These are phyloP conservation scores for Pachyseris speciosa DNA, from an alignment of 64 coral and sea anemone genomes.

Conservation along the genomic window DNA sequence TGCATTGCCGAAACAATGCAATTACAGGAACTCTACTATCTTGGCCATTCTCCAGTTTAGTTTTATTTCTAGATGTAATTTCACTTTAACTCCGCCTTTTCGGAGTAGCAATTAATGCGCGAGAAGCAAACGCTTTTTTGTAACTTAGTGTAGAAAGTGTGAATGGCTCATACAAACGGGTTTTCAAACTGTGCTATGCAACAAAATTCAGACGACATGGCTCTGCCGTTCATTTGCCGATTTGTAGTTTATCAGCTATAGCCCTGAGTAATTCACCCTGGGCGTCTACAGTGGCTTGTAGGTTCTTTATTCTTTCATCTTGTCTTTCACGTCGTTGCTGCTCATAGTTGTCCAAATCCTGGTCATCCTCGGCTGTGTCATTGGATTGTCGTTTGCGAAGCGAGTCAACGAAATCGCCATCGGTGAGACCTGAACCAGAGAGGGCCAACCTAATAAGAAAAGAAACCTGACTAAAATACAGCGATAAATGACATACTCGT, in stretches of 20 bases:
- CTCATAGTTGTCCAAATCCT: not conserved
- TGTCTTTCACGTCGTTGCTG: constrained; percentile 1
- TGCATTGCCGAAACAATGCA: too few relatives aligned
- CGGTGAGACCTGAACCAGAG: constrained; percentile 26
- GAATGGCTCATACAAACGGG: too few relatives aligned
- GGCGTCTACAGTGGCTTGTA: constrained; percentile 64
- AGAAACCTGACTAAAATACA: not conserved
- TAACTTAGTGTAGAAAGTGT: too few relatives aligned
- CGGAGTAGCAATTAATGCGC: too few relatives aligned
- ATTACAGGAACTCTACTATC: too few relatives aligned
- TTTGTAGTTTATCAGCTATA: constrained; percentile 49
- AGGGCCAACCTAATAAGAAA: constrained; percentile 25
- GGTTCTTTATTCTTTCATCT: constrained; percentile 38
- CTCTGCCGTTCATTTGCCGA: not conserved
- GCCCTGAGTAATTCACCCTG: constrained; percentile 59
- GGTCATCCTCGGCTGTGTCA: not conserved
- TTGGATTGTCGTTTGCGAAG: not conserved
- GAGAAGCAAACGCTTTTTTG: too few relatives aligned
- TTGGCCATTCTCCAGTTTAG: too few relatives aligned
- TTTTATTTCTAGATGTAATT: too few relatives aligned
- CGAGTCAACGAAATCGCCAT: constrained; percentile 17
- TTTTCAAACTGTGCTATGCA: too few relatives aligned
- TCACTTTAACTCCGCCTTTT: too few relatives aligned
- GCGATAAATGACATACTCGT: too few relatives aligned
- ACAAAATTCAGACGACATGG: not conserved